Evolutionary conservation across 2,797 vertebrate genomes (phyloP), one percentile per base, ranked within the genome.

Genomic region (Anguilla megastoma): DNA sequence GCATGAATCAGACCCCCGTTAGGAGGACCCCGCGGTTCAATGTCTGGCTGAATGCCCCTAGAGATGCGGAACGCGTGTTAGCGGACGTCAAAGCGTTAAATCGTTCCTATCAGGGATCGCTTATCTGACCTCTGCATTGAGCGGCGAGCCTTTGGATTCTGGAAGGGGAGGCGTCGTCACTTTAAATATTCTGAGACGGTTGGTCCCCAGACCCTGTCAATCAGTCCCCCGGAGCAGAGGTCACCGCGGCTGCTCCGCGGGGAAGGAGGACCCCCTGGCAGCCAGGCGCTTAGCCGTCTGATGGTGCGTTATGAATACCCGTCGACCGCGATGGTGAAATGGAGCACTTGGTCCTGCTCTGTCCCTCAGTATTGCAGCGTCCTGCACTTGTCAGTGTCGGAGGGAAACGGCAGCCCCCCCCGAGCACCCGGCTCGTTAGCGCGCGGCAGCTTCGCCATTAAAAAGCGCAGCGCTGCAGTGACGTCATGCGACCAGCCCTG

Each of bases 81-180:
- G 56, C 89, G 85, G 74, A 92, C 91, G 89, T 92, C 83, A 94
- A 91, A 91, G 84, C 83, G 12, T 88, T 88, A 56, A 88, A 88
- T 87, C 88, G 87, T 82, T 87, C 74, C 88, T 84, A 87, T 54
- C 4, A 12, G 4, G 69, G 85, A 93, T 92, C 85, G 93, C 95
- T 94, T 90, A 88, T 41, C 88, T 90, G 93, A 94, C 94, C 94
- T 94, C 84, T 74, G 36, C 85, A 95, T 95, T 87, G 93, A 95
- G 93, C 87, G 0, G 16, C 4, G 0, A 50, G 92, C 91, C 91
- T 24, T 82, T 80, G 16, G 41, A 80, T 48, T 82, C 41, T 82
- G 9, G 79, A 21, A 82, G 36, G 24, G 45, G 45, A 50, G 79
- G 41, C 45, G 2, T 9, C 50, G 18, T 48, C 79, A 48, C 79